A percentile compares a stretch with the other conserved stretches of the same genome.
These are phyloP conservation scores for Eledona agricola DNA, from an alignment of 2,888 invertebrate species.

Conservation along the genomic window DNA sequence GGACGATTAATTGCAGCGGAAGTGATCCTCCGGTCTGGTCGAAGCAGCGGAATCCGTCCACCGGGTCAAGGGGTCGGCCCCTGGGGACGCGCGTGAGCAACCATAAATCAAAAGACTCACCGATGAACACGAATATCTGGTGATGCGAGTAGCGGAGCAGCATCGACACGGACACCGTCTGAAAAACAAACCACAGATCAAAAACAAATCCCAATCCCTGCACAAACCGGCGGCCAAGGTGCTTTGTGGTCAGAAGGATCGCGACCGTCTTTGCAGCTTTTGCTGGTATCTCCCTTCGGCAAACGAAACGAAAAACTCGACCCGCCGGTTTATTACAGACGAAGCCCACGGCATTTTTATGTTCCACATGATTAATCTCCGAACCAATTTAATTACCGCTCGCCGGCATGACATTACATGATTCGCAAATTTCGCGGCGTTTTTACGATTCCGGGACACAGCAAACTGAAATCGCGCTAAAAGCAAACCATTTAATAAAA, in stretches of 20 bases:
- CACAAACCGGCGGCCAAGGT: conserved; percentile 22
- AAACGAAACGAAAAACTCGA: conserved; percentile 3
- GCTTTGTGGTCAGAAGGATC: conserved; percentile 23
- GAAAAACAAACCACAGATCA: conserved; percentile 66
- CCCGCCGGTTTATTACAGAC: no score
- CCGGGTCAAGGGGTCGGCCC: conserved; percentile 36
- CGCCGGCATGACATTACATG: no score
- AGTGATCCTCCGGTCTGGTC: conserved; percentile 6
- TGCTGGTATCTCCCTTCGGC: conserved; percentile 14
- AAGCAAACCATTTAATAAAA: no score
- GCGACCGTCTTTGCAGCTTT: conserved; percentile 13
- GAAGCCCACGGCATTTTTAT: no score
- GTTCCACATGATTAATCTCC: no score
- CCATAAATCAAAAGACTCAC: conserved; percentile 70
- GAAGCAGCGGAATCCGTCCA: conserved; percentile 6
- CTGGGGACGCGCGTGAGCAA: conserved; percentile 46
- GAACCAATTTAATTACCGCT: no score
- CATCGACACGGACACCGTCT: conserved; percentile 99
- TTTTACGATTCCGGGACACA: no score
- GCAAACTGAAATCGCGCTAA: no score
- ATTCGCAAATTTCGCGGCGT: no score
- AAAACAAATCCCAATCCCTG: conserved; percentile 43
- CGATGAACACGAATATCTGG: conserved; percentile 99
- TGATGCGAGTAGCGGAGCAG: conserved; percentile 98
- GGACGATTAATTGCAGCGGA: conserved; percentile 20